phyloP scores from a whole-genome alignment of 1,140 invertebrate species.

The Maniola jurtina region DNA sequence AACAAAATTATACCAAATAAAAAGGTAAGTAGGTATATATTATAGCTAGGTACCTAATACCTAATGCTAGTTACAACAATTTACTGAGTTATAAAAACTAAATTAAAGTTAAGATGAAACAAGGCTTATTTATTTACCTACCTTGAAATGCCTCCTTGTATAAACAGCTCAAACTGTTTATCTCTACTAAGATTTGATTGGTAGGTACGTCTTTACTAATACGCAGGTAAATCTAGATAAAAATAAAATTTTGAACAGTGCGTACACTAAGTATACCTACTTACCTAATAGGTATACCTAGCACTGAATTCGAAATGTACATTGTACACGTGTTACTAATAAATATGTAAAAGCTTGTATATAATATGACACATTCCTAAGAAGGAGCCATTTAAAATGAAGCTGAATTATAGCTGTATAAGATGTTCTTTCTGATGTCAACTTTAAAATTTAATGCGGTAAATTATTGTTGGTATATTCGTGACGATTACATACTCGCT shows the following conservation, averaged over 20 bases:
- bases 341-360: conserved; percentile 23
- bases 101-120: not conserved
- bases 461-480: conserved; percentile 66
- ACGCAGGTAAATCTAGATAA: conserved; percentile 4
- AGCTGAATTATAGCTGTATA: conserved; percentile 69
- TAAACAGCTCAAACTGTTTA: conserved; percentile 8
- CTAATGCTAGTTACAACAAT: not conserved
- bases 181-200: not conserved
- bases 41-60: too few species aligned
- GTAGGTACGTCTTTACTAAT: not conserved
- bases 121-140: not conserved
- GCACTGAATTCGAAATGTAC: conserved; percentile 13
- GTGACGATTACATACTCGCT: conserved; percentile 70
- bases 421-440: conserved; percentile 76
- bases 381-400: conserved; percentile 55
- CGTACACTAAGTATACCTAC: too few species aligned
- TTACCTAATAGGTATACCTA: too few species aligned
- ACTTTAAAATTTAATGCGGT: conserved; percentile 75
- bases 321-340: conserved; percentile 19
- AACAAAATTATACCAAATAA: too few species aligned
- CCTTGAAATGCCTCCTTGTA: not conserved
- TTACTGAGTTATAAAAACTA: not conserved
- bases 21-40: too few species aligned
- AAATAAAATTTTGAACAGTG: conserved; percentile 6
- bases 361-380: conserved; percentile 45